These are phyloP conservation scores for Manis pentadactyla DNA, from an alignment of 2,797 vertebrate genomes.

Conservation along the genomic window DNA sequence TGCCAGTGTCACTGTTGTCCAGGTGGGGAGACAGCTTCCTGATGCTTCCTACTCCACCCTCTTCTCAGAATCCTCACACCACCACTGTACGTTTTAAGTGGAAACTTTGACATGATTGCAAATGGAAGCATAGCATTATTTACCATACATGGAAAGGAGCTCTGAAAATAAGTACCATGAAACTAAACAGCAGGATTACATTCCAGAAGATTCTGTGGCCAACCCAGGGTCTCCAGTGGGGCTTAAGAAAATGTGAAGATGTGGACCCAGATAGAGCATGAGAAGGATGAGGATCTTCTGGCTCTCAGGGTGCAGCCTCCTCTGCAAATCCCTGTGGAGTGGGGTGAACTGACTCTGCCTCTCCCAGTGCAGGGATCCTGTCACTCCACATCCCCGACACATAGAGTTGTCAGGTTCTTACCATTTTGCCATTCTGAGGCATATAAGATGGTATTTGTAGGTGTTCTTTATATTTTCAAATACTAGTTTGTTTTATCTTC, in stretches of 20 bases:
- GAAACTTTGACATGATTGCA: neutral
- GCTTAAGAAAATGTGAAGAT: too few species aligned
- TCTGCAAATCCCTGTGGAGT: too few species aligned
- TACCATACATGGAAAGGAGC: neutral
- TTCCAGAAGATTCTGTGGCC: neutral
- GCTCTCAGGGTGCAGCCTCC: neutral
- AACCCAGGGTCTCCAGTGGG: too few species aligned
- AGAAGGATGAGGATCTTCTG: neutral
- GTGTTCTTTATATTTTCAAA: neutral
- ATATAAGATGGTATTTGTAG: neutral
- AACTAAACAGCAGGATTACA: neutral
- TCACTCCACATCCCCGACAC: neutral
- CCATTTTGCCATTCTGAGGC: neutral
- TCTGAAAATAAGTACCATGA: neutral
- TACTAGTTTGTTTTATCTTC: neutral
- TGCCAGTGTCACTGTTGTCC: neutral
- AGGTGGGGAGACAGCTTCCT: neutral
- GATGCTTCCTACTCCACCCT: neutral
- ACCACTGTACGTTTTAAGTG: neutral
- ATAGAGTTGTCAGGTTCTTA: neutral
- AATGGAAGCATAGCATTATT: neutral
- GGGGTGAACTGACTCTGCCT: neutral
- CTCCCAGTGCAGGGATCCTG: neutral
- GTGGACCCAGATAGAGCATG: neutral
- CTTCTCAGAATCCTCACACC: neutral